Percentiles rank a stretch among this genome's conserved stretches.
phyloP scores from a whole-genome alignment of 2,113 vertebrate genomes.

The Phrynosoma platyrhinos region DNA sequence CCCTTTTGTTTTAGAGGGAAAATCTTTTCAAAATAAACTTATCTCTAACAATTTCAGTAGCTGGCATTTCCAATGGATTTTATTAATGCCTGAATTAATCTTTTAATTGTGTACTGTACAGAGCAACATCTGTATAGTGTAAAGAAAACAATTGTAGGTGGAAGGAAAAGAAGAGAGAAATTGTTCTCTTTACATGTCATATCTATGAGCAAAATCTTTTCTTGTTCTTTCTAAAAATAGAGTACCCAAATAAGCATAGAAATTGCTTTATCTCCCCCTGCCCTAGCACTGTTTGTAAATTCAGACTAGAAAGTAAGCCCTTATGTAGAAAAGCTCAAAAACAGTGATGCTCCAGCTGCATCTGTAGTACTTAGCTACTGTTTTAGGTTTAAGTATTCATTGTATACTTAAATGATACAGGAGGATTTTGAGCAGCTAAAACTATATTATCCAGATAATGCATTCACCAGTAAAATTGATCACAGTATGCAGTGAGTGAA shows the following conservation, averaged over 20 bases:
- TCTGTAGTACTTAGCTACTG: slow-evolving; percentile 42
- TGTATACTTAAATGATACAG: slow-evolving; percentile 18
- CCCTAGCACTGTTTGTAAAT: slow-evolving; percentile 21
- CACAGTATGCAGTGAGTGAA: slow-evolving; percentile 21
- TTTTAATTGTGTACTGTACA: slow-evolving; percentile 41
- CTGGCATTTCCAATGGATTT: slow-evolving; percentile 48
- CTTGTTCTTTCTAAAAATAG: slow-evolving; percentile 12
- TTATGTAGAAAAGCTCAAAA: slow-evolving; percentile 33
- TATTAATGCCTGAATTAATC: slow-evolving; percentile 44
- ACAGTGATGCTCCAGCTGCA: slow-evolving; percentile 12
- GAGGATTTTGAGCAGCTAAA: slow-evolving; percentile 34
- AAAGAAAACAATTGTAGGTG: slow-evolving; percentile 42
- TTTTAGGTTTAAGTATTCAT: slow-evolving; percentile 43
- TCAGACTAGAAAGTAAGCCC: background rate
- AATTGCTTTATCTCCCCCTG: slow-evolving; percentile 8
- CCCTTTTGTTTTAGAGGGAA: slow-evolving; percentile 6
- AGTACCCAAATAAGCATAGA: slow-evolving; percentile 15
- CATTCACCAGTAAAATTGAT: slow-evolving; percentile 41
- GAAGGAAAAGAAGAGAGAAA: slow-evolving; percentile 47
- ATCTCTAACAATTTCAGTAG: slow-evolving; percentile 4
- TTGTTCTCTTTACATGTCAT: slow-evolving; percentile 33
- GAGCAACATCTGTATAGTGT: background rate
- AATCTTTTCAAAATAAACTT: slow-evolving; percentile 34
- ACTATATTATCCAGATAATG: slow-evolving; percentile 42
- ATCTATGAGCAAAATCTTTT: slow-evolving; percentile 42